Evolutionary conservation across 2,888 invertebrate genomes (phyloP).

Genomic region (Meghimatium bilineatum): DNA sequence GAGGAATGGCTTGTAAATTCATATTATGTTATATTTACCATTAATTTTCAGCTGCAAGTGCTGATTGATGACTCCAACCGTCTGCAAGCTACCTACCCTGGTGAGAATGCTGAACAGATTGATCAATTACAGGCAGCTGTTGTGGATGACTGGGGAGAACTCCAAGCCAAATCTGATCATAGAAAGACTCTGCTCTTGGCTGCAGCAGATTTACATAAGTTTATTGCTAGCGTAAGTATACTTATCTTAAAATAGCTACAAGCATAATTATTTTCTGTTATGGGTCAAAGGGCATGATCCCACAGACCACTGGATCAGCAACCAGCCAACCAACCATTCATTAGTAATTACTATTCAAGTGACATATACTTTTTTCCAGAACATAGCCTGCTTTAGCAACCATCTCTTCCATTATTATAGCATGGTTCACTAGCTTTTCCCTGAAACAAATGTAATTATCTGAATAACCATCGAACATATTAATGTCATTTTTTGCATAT

Average conservation of each 20-base stretch:
- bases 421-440: too few species aligned
- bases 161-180: conserved; percentile 89
- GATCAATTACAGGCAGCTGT: conserved; percentile 91
- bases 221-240: conserved; percentile 85
- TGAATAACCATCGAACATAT: too few species aligned
- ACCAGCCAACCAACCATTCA: too few species aligned
- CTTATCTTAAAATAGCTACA: not conserved
- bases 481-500: too few species aligned
- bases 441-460: too few species aligned
- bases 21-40: not conserved
- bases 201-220: conserved; percentile 91
- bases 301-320: too few species aligned
- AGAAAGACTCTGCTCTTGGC: conserved; percentile 89
- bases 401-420: too few species aligned
- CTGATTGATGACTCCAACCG: conserved; percentile 94
- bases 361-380: too few species aligned
- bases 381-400: too few species aligned
- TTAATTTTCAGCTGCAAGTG: conserved; percentile 80
- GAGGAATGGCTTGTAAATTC: not conserved
- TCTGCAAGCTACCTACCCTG: conserved; percentile 90
- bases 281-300: too few species aligned
- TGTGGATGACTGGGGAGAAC: conserved; percentile 88
- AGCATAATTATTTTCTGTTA: too few species aligned
- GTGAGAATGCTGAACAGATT: conserved; percentile 92
- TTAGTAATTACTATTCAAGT: too few species aligned